These are phyloP conservation scores for Tachycineta bicolor DNA, from an alignment of 2,113 vertebrate genomes.

Conservation along the genomic window DNA sequence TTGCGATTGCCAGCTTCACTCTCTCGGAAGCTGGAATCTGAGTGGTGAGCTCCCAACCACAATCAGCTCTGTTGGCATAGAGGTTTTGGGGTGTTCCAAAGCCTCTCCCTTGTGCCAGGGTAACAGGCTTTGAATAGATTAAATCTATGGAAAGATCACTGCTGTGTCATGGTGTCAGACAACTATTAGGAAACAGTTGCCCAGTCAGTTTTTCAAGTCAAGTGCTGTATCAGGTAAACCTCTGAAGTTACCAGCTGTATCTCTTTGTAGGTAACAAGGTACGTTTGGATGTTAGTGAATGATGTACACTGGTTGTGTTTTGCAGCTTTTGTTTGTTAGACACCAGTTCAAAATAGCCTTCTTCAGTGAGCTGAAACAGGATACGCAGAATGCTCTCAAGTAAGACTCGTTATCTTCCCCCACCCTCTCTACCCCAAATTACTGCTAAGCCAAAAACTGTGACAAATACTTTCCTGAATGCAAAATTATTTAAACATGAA, in stretches of 20 bases:
- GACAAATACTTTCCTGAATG: not conserved
- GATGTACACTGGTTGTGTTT: constrained; percentile 33
- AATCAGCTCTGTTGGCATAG: not conserved
- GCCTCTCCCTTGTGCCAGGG: not conserved
- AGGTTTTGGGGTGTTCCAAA: not conserved
- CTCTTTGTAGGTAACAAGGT: not conserved
- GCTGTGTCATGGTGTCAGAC: not conserved
- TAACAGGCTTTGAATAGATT: not conserved
- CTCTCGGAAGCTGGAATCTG: not conserved
- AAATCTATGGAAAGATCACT: not conserved
- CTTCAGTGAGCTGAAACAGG: constrained; percentile 98
- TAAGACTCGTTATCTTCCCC: constrained; percentile 70
- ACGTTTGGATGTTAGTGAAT: not conserved
- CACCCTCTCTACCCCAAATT: not conserved
- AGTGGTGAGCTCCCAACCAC: not conserved
- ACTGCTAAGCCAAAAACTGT: not conserved
- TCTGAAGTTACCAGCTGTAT: not conserved
- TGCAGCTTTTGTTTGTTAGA: constrained; percentile 95
- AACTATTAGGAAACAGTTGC: not conserved
- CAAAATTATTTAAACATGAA: not conserved
- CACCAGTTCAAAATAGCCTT: constrained; percentile 99
- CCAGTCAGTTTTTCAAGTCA: not conserved
- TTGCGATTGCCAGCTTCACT: not conserved
- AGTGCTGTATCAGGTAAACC: not conserved
- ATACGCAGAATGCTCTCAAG: constrained; percentile 97